These are phyloP conservation scores for Magallana angulata DNA, from an alignment of 1,140 invertebrate species.

Conservation along the genomic window DNA sequence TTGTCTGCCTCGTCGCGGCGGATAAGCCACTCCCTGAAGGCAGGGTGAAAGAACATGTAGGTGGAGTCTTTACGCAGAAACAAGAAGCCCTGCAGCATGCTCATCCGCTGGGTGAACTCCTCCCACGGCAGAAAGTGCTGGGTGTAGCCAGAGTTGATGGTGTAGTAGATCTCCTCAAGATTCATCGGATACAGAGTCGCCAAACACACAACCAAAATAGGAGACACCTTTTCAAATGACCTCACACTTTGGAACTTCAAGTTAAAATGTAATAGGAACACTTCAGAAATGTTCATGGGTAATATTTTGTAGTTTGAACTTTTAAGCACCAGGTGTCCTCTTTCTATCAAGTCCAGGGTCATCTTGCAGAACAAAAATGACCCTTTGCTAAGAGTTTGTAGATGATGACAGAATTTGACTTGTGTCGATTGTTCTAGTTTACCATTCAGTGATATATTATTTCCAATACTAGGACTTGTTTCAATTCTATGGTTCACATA, in stretches of 20 bases:
- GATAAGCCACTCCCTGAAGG: constrained; percentile 97
- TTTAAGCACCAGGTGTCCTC: constrained; percentile 95
- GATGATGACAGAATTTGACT: constrained; percentile 91
- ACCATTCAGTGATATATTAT: constrained; percentile 88
- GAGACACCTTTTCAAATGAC: constrained; percentile 89
- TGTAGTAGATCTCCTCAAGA: constrained; percentile 94
- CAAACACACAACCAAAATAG: constrained; percentile 92
- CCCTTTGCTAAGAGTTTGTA: constrained; percentile 90
- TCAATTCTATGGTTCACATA: constrained; percentile 91
- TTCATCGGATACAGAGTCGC: constrained; percentile 92
- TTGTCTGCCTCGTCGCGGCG: constrained; percentile 92
- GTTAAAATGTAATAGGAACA: constrained; percentile 96
- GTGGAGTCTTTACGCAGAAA: constrained; percentile 93
- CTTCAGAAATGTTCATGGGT: constrained; percentile 93
- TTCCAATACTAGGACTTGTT: constrained; percentile 89
- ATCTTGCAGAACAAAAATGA: constrained; percentile 95
- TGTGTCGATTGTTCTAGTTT: constrained; percentile 82
- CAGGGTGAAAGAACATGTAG: constrained; percentile 97
- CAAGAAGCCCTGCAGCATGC: constrained; percentile 85
- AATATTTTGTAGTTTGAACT: constrained; percentile 94
- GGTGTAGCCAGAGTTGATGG: constrained; percentile 91
- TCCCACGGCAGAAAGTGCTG: constrained; percentile 81
- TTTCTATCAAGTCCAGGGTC: constrained; percentile 94
- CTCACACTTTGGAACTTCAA: constrained; percentile 92
- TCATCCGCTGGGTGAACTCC: constrained; percentile 75